Evolutionary conservation across 2,797 vertebrate species (phyloP).

Genomic region (Semotilus atromaculatus): DNA sequence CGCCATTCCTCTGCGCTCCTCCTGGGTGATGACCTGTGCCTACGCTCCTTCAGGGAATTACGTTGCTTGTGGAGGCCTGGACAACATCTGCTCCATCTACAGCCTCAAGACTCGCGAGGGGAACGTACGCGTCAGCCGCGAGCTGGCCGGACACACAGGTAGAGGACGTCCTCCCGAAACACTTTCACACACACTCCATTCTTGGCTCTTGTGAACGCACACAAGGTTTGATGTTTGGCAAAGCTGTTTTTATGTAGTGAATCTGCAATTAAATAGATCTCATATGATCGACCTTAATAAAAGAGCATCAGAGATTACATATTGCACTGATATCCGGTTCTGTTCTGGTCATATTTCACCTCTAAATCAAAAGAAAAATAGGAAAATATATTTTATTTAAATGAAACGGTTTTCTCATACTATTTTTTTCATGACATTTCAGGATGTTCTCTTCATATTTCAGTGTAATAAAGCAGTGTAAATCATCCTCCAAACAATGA

Average conservation of each 20-base stretch:
- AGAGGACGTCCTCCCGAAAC: background rate
- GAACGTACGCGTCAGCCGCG: slow-evolving; percentile 98
- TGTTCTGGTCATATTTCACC: background rate
- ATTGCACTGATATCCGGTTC: background rate
- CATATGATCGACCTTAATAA: background rate
- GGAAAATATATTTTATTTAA: background rate
- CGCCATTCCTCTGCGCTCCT: slow-evolving; percentile 97
- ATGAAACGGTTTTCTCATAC: background rate
- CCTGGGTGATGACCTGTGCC: slow-evolving; percentile 99
- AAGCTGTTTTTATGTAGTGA: background rate
- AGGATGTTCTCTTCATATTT: background rate
- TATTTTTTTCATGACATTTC: background rate
- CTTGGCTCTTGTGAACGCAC: background rate
- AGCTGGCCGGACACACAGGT: slow-evolving; percentile 99
- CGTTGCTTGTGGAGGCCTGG: slow-evolving; percentile 97
- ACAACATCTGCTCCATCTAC: slow-evolving; percentile 99
- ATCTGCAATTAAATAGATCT: background rate
- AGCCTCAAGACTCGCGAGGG: slow-evolving; percentile 99
- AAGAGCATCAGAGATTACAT: background rate
- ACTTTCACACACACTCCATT: background rate
- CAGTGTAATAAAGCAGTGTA: background rate
- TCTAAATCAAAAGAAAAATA: background rate
- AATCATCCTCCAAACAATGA: background rate
- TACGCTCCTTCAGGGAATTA: slow-evolving; percentile 99
- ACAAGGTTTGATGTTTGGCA: background rate